Percentiles rank a stretch among this genome's conserved stretches.
These are phyloP conservation scores for Alca torda DNA, from an alignment of 2,797 vertebrate genomes.

Conservation along the genomic window DNA sequence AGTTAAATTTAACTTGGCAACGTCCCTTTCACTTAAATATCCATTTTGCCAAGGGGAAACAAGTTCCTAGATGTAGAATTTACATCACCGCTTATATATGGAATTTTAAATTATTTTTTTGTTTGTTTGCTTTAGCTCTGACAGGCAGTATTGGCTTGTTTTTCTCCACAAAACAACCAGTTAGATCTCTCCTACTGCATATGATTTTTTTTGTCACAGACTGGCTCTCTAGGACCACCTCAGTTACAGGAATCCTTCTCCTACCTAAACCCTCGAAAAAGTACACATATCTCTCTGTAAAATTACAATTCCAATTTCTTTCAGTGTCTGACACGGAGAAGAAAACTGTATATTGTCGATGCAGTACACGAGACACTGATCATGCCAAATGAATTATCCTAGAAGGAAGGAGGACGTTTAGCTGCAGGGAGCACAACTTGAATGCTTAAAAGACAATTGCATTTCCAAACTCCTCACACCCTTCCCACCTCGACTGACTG, in stretches of 20 bases:
- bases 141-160: background rate
- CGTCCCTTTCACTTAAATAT: background rate
- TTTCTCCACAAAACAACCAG: background rate
- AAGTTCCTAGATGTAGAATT: background rate
- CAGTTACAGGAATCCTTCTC: background rate
- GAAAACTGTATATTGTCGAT: background rate
- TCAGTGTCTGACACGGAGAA: background rate
- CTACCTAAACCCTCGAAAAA: background rate
- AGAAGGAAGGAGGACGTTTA: background rate
- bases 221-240: background rate
- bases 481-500: background rate
- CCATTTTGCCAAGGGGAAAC: background rate
- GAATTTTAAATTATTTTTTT: background rate
- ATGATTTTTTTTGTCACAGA: background rate
- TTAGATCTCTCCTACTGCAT: background rate
- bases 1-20: conserved; percentile 2
- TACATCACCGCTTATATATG: background rate
- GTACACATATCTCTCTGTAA: background rate
- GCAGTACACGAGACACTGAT: background rate
- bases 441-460: background rate
- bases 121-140: background rate
- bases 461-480: background rate
- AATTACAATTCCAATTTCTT: background rate
- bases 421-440: background rate
- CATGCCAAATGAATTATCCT: background rate